A percentile compares a stretch with the other conserved stretches of the same genome.
phyloP scores from a whole-genome alignment of 2,797 vertebrate genomes.

The Clamator glandarius region DNA sequence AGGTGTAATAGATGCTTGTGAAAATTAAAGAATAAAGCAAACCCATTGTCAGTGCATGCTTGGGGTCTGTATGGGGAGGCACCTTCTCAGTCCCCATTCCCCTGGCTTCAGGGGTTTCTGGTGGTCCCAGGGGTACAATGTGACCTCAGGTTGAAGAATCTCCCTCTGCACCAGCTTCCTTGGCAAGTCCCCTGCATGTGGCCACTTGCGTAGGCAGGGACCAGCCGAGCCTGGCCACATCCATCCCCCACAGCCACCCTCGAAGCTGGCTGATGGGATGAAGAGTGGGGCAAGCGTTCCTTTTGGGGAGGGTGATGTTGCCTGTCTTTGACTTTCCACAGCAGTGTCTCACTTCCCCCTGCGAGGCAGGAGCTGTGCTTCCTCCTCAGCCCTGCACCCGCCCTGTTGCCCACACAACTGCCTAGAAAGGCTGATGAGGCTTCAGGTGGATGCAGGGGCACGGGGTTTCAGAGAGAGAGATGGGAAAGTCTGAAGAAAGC shows the following conservation, averaged over 20 bases:
- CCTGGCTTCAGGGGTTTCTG: background rate
- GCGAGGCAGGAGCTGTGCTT: constrained; percentile 28
- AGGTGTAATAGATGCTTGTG: background rate
- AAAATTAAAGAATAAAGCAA: constrained; percentile 32
- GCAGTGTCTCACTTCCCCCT: constrained; percentile 64
- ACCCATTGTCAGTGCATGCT: fast-evolving
- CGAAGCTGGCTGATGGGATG: background rate
- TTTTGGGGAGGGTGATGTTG: background rate
- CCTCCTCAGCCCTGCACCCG: background rate
- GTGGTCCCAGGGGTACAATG: background rate
- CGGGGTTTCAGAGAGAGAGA: background rate
- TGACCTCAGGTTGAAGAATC: background rate
- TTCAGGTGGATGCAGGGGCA: background rate
- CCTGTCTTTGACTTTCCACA: constrained; percentile 2
- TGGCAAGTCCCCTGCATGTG: fast-evolving
- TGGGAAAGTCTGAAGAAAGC: constrained; percentile 28
- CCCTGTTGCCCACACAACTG: background rate
- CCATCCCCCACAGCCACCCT: background rate
- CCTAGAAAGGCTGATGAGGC: background rate
- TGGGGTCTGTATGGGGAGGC: background rate
- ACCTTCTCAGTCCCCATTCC: background rate
- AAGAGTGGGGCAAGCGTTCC: background rate
- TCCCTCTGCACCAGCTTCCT: background rate
- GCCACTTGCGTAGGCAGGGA: fast-evolving
- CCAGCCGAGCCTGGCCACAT: background rate